A percentile compares a stretch with the other conserved stretches of the same genome.
Conservation (phyloP, 2,113 vertebrate species). For the Grammomys dolichurus region DNA sequence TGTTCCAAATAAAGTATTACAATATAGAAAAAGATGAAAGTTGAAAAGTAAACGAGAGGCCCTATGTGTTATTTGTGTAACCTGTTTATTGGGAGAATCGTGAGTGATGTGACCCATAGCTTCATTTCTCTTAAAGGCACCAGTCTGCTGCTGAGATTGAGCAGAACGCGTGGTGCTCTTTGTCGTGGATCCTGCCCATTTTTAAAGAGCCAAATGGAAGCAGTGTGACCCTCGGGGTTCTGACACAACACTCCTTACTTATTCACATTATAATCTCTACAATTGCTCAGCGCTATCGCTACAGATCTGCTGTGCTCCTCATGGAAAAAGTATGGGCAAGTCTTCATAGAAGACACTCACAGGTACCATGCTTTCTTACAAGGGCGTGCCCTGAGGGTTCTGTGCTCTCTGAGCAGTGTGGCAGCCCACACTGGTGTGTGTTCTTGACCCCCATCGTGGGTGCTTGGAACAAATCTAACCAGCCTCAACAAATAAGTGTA, state of each 20-base stretch:
- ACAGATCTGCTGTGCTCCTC: neutral
- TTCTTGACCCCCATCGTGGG: neutral
- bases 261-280: neutral
- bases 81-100: neutral
- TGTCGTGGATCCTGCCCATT: neutral
- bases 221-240: neutral
- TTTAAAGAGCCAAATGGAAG: slow-evolving; percentile 18
- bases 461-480: neutral
- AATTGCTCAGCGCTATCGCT: neutral
- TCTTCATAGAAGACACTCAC: rapidly evolving
- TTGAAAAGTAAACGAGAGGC: neutral
- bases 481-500: rapidly evolving
- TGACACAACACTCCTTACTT: neutral
- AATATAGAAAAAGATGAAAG: neutral
- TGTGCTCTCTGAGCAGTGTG: neutral
- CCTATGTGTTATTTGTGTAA: neutral
- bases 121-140: neutral
- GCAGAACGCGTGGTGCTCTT: neutral
- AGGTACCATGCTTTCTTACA: rapidly evolving
- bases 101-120: neutral
- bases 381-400: rapidly evolving
- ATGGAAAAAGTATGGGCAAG: neutral
- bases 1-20: slow-evolving; percentile 3
- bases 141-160: neutral
- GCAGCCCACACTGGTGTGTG: neutral